A percentile compares a stretch with the other conserved stretches of the same genome.
phyloP scores from a whole-genome alignment of 1,140 invertebrate species.

The Caenorhabditis remanei region DNA sequence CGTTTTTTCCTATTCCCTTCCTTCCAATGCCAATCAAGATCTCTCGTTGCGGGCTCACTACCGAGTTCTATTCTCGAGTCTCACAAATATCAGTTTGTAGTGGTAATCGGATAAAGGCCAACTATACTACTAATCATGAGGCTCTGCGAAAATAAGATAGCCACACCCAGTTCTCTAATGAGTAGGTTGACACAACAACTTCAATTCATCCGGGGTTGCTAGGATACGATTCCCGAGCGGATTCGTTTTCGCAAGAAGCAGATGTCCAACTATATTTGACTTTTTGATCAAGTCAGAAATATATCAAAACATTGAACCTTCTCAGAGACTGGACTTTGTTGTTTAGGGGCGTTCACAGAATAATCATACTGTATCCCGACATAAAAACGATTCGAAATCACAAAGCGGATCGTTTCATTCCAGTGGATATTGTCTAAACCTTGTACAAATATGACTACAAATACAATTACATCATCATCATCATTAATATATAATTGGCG shows the following conservation, averaged over 20 bases:
- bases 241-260: background rate
- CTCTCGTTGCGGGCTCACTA: too few relatives aligned
- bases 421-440: background rate
- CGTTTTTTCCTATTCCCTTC: background rate
- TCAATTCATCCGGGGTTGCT: background rate
- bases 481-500: conserved; percentile 53
- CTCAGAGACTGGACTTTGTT: background rate
- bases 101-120: background rate
- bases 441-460: conserved; percentile 29
- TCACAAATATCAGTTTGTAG: background rate
- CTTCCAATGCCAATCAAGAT: too few relatives aligned
- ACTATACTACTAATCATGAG: conserved; percentile 1
- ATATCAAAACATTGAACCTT: background rate
- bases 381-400: background rate
- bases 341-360: background rate
- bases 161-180: background rate
- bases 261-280: background rate
- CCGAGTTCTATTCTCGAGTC: background rate
- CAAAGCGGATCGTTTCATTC: conserved; percentile 19
- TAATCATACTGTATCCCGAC: background rate
- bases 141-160: background rate
- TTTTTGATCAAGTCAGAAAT: background rate
- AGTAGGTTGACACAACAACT: background rate
- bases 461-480: conserved; percentile 32
- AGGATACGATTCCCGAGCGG: conserved; percentile 23